Conservation (phyloP, 2,113 vertebrate species). For the Parotia lawesii region DNA sequence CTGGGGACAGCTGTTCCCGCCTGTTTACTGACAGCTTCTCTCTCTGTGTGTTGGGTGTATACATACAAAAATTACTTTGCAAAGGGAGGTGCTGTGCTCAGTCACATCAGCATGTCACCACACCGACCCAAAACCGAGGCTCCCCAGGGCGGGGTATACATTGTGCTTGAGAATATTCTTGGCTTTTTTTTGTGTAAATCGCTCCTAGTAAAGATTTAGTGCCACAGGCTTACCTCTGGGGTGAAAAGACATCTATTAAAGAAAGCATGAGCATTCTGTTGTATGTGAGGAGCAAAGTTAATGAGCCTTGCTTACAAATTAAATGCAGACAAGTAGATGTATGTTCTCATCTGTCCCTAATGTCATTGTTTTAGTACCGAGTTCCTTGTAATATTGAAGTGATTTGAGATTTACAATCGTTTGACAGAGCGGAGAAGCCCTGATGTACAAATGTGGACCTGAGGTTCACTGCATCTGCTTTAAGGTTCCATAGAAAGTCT, state of each 20-base stretch:
- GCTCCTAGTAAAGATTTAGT: not conserved
- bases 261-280: not conserved
- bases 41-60: not conserved
- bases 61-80: accelerated
- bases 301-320: not conserved
- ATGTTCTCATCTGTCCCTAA: not conserved
- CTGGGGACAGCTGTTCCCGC: not conserved
- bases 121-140: not conserved
- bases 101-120: not conserved
- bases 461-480: not conserved
- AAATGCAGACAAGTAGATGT: not conserved
- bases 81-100: not conserved
- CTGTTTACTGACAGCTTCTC: not conserved
- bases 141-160: not conserved
- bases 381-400: not conserved
- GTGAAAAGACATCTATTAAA: not conserved
- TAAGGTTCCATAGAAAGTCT: not conserved
- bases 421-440: not conserved
- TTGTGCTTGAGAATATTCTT: not conserved
- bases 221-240: not conserved
- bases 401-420: not conserved
- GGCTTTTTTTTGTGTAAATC: not conserved
- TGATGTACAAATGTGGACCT: not conserved
- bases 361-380: not conserved
- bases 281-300: not conserved